These are phyloP conservation scores for Mormyrus proboscirostris DNA, from an alignment of 2,797 vertebrate genomes.

Conservation along the genomic window DNA sequence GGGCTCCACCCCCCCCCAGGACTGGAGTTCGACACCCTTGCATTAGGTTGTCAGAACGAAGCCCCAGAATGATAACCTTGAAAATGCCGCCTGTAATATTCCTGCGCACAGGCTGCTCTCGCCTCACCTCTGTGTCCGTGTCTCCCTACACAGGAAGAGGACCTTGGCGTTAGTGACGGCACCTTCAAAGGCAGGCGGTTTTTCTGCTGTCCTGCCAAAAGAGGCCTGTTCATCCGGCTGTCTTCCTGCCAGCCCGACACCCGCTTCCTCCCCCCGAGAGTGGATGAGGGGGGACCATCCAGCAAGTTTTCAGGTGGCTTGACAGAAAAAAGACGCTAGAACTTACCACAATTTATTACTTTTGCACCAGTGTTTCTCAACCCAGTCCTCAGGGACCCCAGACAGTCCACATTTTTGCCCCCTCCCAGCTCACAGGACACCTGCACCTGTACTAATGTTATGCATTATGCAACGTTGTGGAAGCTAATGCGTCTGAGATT, in stretches of 20 bases:
- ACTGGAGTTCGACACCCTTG: not conserved
- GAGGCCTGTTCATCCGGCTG: constrained; percentile 71
- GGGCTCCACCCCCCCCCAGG: not conserved
- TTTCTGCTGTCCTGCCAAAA: constrained; percentile 58
- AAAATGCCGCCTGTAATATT: not conserved
- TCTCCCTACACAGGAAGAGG: constrained; percentile 60
- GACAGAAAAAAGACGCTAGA: not conserved
- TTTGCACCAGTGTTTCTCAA: not conserved
- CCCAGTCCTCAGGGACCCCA: not conserved
- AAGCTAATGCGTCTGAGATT: not conserved
- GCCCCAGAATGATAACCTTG: not conserved
- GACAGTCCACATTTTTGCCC: not conserved
- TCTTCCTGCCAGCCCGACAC: constrained; percentile 64
- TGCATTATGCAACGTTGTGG: not conserved
- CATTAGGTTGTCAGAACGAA: not conserved
- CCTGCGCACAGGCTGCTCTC: constrained; percentile 25
- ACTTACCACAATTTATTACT: too few relatives aligned
- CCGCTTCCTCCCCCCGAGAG: constrained; percentile 53
- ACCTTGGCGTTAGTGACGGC: constrained; percentile 60
- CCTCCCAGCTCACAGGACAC: not conserved
- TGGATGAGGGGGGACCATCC: not conserved
- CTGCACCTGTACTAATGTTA: not conserved
- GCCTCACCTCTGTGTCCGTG: not conserved
- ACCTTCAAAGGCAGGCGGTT: constrained; percentile 50
- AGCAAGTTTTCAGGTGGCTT: constrained; percentile 37